Conservation (phyloP, 2,113 vertebrate species). For the Romanogobio albipinnatus region DNA sequence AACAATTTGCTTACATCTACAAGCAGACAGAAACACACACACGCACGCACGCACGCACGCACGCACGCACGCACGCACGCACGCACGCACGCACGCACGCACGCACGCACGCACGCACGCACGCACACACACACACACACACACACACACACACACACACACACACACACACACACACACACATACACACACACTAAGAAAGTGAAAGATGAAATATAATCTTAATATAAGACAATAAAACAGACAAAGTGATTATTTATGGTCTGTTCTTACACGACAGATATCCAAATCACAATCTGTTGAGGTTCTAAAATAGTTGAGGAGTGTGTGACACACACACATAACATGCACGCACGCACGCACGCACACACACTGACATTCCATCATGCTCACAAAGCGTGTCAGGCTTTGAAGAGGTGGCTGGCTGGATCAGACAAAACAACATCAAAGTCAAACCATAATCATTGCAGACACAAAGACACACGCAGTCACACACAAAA, state of each 20-base stretch:
- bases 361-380: slow-evolving; percentile 72
- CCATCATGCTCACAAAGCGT: slow-evolving; percentile 71
- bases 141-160: background rate
- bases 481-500: slow-evolving; percentile 62
- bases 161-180: background rate
- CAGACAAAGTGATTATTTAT: slow-evolving; percentile 13
- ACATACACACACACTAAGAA: background rate
- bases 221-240: slow-evolving; percentile 16
- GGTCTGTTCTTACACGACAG: slow-evolving; percentile 13
- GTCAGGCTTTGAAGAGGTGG: slow-evolving; percentile 72
- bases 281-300: background rate
- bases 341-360: slow-evolving; percentile 57
- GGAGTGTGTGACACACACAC: slow-evolving; percentile 10
- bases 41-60: background rate
- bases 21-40: slow-evolving; percentile 26
- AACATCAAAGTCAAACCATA: slow-evolving; percentile 77
- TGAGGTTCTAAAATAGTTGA: background rate
- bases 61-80: background rate
- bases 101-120: background rate
- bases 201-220: slow-evolving; percentile 5
- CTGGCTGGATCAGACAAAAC: slow-evolving; percentile 73
- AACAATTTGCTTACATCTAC: slow-evolving; percentile 18
- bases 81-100: too few relatives aligned
- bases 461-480: slow-evolving; percentile 18
- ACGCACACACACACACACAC: background rate